Evolutionary conservation across 2,797 vertebrate species (phyloP).

Genomic region (Sebastes wilsoni): DNA sequence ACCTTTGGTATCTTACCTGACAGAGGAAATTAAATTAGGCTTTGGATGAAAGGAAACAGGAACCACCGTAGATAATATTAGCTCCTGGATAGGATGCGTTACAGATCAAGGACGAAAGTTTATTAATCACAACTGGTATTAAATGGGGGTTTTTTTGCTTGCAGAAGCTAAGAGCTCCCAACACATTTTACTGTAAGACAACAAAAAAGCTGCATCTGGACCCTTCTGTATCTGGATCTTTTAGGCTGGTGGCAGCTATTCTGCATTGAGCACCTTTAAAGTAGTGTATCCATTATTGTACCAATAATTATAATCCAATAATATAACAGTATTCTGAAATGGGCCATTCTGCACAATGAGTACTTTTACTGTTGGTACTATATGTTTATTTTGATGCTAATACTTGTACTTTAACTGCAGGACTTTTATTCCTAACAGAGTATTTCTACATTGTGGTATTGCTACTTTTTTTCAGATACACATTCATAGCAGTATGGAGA

Average conservation of each 20-base stretch:
- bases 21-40: not conserved
- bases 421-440: not conserved
- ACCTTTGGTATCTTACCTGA: not conserved
- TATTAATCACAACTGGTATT: not conserved
- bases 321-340: not conserved
- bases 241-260: too few species aligned
- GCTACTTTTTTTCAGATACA: not conserved
- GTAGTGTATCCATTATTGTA: not conserved
- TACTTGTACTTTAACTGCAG: too few species aligned
- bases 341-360: too few species aligned
- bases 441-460: not conserved
- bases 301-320: not conserved
- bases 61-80: not conserved
- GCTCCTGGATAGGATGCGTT: not conserved
- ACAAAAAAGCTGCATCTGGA: not conserved
- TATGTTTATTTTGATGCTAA: not conserved
- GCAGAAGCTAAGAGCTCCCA: not conserved
- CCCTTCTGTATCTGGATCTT: not conserved
- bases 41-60: conserved; percentile 7
- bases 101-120: not conserved
- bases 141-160: not conserved
- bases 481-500: not conserved
- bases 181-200: not conserved
- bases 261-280: not conserved
- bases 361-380: too few species aligned